A percentile compares a stretch with the other conserved stretches of the same genome.
phyloP scores from a whole-genome alignment of 2,113 vertebrate species.

The Sula dactylatra region DNA sequence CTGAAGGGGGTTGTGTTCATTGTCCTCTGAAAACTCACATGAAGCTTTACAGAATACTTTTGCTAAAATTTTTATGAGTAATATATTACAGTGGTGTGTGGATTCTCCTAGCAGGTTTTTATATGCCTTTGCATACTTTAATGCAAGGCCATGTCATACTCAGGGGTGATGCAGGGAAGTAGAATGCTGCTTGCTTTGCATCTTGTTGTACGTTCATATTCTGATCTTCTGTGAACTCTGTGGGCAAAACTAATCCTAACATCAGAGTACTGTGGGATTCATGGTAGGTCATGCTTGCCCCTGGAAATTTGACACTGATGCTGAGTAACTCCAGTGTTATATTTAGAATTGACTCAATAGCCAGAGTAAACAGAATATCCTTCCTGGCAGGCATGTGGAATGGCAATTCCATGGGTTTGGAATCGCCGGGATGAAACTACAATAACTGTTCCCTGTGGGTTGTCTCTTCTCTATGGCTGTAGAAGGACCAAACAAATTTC shows the following conservation, averaged over 20 bases:
- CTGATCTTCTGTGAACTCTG: neutral
- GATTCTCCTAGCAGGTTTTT: neutral
- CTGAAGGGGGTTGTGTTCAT: neutral
- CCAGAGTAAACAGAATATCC: conserved; percentile 18
- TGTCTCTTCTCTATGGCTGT: neutral
- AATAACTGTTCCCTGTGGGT: neutral
- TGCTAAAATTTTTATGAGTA: neutral
- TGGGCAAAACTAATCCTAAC: neutral
- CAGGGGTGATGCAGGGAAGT: neutral
- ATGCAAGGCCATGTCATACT: neutral
- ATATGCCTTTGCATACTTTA: neutral
- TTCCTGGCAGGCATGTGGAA: conserved; percentile 41
- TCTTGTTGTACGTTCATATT: neutral
- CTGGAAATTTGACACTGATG: neutral
- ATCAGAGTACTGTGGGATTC: neutral
- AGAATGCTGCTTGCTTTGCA: neutral
- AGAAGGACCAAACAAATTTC: neutral
- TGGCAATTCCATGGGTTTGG: conserved; percentile 48
- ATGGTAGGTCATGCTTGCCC: neutral
- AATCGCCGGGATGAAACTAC: neutral
- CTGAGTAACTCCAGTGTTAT: neutral
- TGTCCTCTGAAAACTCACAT: neutral
- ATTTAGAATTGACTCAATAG: neutral
- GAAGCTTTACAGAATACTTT: neutral
- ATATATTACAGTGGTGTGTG: accelerated